Conservation (phyloP, 2,113 vertebrate genomes). For the Romanogobio albipinnatus region DNA sequence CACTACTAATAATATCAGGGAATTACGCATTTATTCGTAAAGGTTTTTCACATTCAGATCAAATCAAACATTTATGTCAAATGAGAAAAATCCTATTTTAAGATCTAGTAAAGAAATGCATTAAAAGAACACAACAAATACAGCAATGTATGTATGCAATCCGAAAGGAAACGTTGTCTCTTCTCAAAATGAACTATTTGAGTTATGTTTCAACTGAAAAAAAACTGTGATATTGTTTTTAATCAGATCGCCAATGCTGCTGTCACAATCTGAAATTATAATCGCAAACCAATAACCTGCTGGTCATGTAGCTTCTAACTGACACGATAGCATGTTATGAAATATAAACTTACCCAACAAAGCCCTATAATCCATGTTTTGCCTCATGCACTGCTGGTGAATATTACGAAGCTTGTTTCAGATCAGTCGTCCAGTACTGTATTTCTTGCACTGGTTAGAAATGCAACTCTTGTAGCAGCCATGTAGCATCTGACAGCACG, state of each 20-base stretch:
- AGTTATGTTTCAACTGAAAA: neutral
- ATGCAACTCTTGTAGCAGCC: neutral
- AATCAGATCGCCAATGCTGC: neutral
- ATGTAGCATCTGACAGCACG: constrained; percentile 22
- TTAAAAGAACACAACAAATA: neutral
- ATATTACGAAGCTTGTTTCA: constrained; percentile 17
- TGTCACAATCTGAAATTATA: neutral
- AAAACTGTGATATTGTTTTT: neutral
- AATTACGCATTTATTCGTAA: neutral
- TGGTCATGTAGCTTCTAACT: neutral
- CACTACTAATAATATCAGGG: neutral
- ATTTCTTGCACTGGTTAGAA: neutral
- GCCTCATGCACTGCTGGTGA: constrained; percentile 31
- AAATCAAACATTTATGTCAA: neutral
- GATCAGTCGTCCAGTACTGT: constrained; percentile 5
- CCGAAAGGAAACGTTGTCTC: neutral
- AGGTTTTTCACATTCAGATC: neutral
- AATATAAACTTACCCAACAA: constrained; percentile 67
- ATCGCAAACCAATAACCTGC: neutral
- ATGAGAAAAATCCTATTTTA: neutral
- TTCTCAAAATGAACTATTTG: too few relatives aligned
- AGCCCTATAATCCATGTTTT: constrained; percentile 71
- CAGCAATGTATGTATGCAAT: neutral
- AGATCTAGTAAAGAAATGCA: neutral
- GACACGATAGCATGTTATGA: neutral